These are phyloP conservation scores for Centropus unirufus DNA, from an alignment of 2,113 vertebrate species.

Conservation along the genomic window DNA sequence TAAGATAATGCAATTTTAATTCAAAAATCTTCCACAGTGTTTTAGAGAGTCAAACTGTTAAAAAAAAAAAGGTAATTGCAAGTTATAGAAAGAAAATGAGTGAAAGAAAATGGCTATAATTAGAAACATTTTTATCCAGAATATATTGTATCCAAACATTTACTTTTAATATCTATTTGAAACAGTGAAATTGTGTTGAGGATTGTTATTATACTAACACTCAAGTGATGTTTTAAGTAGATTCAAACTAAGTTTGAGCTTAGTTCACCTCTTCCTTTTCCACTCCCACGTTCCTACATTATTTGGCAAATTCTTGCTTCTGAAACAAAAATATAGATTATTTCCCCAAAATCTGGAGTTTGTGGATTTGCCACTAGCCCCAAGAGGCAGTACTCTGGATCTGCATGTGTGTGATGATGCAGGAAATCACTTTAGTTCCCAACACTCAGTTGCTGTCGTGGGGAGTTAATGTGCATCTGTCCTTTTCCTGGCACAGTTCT, in stretches of 20 bases:
- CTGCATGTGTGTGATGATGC: background rate
- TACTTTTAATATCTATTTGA: background rate
- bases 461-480: background rate
- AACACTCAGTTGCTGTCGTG: background rate
- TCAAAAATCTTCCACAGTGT: background rate
- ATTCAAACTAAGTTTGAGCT: background rate
- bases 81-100: background rate
- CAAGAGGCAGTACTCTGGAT: background rate
- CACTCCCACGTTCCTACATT: background rate
- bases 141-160: background rate
- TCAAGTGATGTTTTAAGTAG: background rate
- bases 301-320: background rate
- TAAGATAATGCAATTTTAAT: constrained; percentile 23
- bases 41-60: background rate
- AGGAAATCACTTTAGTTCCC: background rate
- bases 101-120: constrained; percentile 4
- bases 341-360: background rate
- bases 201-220: background rate
- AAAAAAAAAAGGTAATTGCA: constrained; percentile 15
- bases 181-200: background rate
- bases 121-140: constrained; percentile 8
- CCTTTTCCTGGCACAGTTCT: background rate
- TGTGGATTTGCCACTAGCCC: background rate
- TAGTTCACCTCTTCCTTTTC: background rate
- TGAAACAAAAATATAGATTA: background rate